Evolutionary conservation across 2,797 vertebrate genomes (phyloP), one percentile per base, ranked within the genome.

Genomic region (Calcarius lapponicus): DNA sequence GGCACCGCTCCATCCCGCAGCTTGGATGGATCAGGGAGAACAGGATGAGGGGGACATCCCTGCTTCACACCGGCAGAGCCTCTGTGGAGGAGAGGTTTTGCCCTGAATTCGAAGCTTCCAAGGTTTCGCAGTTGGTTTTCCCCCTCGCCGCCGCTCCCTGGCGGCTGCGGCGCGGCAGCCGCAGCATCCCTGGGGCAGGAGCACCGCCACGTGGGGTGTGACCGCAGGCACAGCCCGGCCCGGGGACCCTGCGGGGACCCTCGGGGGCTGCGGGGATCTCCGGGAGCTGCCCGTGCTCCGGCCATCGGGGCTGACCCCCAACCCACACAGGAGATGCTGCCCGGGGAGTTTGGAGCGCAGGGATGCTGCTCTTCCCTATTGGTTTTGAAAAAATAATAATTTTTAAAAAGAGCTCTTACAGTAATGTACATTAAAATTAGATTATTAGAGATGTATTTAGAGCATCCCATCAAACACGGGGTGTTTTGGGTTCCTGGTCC

Each of bases 111-210:
- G 2, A 20, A 18, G 61, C 48, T 51, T 4, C 5, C 38, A 0
- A 3, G 1, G 7, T 32, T n/a, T 2, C 3, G 18, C 29, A 53
- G 45, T 6, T 1, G 65, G 2, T 56, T 71, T n/a, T 13, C 11
- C 14, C 38, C 6, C 2, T 8, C 17, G 9, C 36, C 8, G 45
- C 36, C 53, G 6, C 43, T 61, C 31, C 42, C 40, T 20, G 12
- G 0, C 50, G 7, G 88, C 75, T 9, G 82, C 72, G 38, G 87
- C 70, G 47, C 87, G 45, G 72, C 80, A 45, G 72, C 29, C 34
- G 74, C 84, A 43, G 84, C 84, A 86, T 96, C 86, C 88, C 91
- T 61, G 64, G 86, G 94, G 79, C 96, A 92, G 95, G 89, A 96
- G 95, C 95, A 91, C 95, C 96, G 62, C 80, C 96, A 65, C 11